phyloP scores from a whole-genome alignment of 2,113 vertebrate genomes.

The Bungarus multicinctus region DNA sequence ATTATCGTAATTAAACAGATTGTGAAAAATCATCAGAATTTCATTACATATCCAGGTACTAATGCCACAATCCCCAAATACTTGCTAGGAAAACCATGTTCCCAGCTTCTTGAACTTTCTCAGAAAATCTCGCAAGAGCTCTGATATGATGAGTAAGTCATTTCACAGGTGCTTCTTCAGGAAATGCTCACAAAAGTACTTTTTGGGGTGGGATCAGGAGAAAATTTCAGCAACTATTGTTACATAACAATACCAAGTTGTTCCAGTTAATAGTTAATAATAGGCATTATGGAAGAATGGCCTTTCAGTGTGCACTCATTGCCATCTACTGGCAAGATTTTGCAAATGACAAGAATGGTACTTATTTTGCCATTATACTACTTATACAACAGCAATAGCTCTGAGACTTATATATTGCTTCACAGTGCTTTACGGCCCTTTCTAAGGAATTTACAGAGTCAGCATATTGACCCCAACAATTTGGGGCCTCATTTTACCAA shows the following conservation, averaged over 20 bases:
- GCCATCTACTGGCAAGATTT: slow-evolving; percentile 24
- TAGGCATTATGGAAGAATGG: not conserved
- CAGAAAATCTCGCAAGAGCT: not conserved
- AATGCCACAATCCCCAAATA: not conserved
- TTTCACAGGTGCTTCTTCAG: not conserved
- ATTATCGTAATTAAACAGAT: not conserved
- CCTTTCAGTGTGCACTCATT: not conserved
- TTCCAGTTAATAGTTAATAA: not conserved
- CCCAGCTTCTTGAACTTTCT: not conserved
- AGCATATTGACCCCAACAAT: not conserved
- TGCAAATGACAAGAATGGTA: not conserved
- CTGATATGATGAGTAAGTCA: not conserved
- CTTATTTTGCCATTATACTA: not conserved
- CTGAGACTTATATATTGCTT: not conserved
- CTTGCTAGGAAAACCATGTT: not conserved
- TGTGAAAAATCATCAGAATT: not conserved
- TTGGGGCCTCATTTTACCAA: not conserved
- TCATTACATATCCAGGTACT: not conserved
- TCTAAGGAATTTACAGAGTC: not conserved
- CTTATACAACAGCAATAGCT: not conserved
- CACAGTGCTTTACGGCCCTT: not conserved
- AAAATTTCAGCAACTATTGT: not conserved
- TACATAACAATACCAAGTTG: not conserved
- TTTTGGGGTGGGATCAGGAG: not conserved
- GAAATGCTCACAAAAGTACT: not conserved